Evolutionary conservation across 1,140 invertebrate genomes (phyloP).

Genomic region (Pseudomyrmex flavicornis): DNA sequence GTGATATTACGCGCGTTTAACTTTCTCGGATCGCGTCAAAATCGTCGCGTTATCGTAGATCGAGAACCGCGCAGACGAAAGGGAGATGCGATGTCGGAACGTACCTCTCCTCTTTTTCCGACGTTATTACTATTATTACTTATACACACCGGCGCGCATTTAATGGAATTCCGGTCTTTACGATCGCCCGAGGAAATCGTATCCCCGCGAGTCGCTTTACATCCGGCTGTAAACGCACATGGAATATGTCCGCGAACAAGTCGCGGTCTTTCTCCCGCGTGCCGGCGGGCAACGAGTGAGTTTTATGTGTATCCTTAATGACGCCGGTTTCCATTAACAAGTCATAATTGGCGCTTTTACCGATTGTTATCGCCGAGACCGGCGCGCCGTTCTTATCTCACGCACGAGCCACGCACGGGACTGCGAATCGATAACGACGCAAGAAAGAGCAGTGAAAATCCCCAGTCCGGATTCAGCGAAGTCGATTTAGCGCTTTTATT

Average conservation of each 20-base stretch:
- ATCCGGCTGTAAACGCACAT: constrained; percentile 58
- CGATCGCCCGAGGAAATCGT: constrained; percentile 48
- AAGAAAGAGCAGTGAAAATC: constrained; percentile 13
- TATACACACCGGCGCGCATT: constrained; percentile 35
- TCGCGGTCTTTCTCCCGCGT: not conserved
- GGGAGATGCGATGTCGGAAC: not conserved
- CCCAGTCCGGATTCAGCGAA: not conserved
- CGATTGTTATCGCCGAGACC: constrained; percentile 41
- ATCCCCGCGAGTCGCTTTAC: constrained; percentile 27
- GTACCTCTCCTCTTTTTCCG: not conserved
- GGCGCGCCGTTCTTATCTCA: constrained; percentile 42
- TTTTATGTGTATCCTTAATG: constrained; percentile 65
- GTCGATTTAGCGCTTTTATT: constrained; percentile 49
- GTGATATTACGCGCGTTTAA: constrained; percentile 34
- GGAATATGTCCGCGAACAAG: not conserved
- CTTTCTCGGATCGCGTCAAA: constrained; percentile 40
- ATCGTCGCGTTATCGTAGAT: constrained; percentile 47
- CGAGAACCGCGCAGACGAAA: constrained; percentile 15
- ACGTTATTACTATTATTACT: constrained; percentile 58
- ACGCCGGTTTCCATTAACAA: constrained; percentile 69
- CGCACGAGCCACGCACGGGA: constrained; percentile 1
- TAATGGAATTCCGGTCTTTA: constrained; percentile 62
- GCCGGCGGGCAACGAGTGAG: constrained; percentile 55
- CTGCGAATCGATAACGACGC: not conserved
- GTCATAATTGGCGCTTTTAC: constrained; percentile 69